Evolutionary conservation across 1,140 invertebrate species (phyloP).

Genomic region (Drosophila tropicalis): DNA sequence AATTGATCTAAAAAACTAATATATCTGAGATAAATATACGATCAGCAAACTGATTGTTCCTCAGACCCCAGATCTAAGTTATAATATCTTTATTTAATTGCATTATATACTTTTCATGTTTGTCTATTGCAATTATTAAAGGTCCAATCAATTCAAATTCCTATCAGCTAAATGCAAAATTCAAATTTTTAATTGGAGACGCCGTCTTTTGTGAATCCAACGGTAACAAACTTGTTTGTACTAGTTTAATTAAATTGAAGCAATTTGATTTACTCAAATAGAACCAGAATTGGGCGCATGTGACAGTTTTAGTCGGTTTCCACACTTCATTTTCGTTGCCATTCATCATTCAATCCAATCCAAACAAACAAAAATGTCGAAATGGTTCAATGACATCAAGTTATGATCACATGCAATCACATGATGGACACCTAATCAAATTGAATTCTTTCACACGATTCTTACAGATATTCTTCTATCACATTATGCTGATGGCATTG

Average conservation of each 20-base stretch:
- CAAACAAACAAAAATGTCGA: constrained; percentile 14
- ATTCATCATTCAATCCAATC: constrained; percentile 17
- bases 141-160: background rate
- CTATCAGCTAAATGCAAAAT: background rate
- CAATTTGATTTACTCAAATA: constrained; percentile 29
- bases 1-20: too few relatives aligned
- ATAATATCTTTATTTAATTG: too few relatives aligned
- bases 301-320: constrained; percentile 1
- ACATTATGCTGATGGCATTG: constrained; percentile 25
- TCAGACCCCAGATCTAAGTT: too few relatives aligned
- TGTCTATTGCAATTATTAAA: too few relatives aligned
- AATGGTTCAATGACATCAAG: constrained; percentile 34
- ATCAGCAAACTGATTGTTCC: too few relatives aligned
- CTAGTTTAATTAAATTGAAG: constrained; percentile 24
- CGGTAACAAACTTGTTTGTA: constrained; percentile 17
- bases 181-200: background rate
- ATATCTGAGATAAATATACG: too few relatives aligned
- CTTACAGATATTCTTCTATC: constrained; percentile 50
- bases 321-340: background rate
- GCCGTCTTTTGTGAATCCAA: background rate
- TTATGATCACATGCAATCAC: constrained; percentile 20
- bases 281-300: constrained; percentile 38
- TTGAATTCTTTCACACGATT: background rate
- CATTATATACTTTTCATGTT: too few relatives aligned
- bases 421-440: constrained; percentile 6